Conservation (phyloP, 1,140 invertebrate species). For the Cecropterus lyciades region DNA sequence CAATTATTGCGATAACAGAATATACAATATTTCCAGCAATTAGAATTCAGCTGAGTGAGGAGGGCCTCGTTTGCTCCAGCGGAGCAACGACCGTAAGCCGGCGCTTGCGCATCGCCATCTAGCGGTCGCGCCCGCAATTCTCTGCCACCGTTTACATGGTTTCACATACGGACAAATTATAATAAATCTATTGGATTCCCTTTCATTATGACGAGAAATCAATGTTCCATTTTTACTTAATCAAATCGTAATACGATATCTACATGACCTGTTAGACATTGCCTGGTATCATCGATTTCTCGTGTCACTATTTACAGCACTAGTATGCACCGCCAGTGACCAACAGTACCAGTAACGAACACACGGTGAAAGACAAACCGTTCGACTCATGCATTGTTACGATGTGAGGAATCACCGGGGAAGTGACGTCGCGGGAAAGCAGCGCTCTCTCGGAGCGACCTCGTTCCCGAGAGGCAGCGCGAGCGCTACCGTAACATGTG, state of each 20-base stretch:
- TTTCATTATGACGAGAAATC: conserved; percentile 3
- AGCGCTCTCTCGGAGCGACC: conserved; percentile 43
- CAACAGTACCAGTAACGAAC: neutral
- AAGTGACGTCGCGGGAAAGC: conserved; percentile 54
- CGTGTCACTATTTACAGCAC: conserved; percentile 4
- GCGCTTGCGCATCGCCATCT: conserved; percentile 48
- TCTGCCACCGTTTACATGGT: conserved; percentile 30
- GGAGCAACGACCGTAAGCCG: conserved; percentile 59
- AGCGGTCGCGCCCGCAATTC: conserved; percentile 35
- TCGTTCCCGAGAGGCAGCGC: conserved; percentile 44
- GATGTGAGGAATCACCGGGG: conserved; percentile 33
- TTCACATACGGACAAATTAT: conserved; percentile 23
- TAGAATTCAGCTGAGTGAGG: conserved; percentile 38
- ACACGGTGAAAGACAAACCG: conserved; percentile 28
- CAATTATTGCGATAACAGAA: neutral
- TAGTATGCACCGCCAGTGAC: neutral
- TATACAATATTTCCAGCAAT: conserved; percentile 13
- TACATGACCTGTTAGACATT: neutral
- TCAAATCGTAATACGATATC: neutral
- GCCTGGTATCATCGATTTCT: neutral
- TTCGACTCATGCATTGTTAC: conserved; percentile 35
- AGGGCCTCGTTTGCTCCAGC: conserved; percentile 22
- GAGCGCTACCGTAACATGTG: conserved; percentile 58
- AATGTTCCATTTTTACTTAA: neutral
- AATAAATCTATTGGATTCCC: conserved; percentile 16